phyloP scores from a whole-genome alignment of 2,888 invertebrate genomes.

The Pachydiplax longipennis region DNA sequence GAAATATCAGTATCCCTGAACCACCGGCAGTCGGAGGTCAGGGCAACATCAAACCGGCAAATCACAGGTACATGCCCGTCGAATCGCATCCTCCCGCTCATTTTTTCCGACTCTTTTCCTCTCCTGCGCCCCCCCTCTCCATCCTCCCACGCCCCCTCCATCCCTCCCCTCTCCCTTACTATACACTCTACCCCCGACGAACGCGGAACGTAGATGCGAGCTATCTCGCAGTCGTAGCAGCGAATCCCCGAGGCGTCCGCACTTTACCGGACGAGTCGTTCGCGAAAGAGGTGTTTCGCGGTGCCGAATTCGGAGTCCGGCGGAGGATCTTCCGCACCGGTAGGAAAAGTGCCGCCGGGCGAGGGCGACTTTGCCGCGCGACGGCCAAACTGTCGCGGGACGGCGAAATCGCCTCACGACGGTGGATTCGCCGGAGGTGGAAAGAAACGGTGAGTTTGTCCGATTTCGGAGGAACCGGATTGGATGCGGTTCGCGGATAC shows the following conservation, averaged over 20 bases:
- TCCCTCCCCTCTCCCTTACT: not conserved
- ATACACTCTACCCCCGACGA: not conserved
- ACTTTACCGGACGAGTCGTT: not conserved
- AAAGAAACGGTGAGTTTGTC: too few relatives aligned
- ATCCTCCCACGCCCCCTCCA: not conserved
- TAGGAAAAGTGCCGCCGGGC: not conserved
- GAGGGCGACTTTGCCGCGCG: too few relatives aligned
- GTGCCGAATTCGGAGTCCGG: not conserved
- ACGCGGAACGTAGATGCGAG: too few relatives aligned
- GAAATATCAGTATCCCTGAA: not conserved
- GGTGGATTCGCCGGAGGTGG: too few relatives aligned
- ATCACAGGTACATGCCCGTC: not conserved
- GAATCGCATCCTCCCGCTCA: not conserved
- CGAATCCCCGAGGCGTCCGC: not conserved
- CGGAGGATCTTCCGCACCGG: not conserved
- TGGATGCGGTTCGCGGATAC: too few relatives aligned
- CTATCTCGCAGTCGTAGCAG: too few relatives aligned
- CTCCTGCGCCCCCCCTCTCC: not conserved
- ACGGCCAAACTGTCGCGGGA: too few relatives aligned
- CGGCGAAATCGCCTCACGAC: too few relatives aligned
- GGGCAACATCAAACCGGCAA: not conserved
- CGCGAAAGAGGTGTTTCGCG: not conserved
- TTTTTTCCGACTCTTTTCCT: not conserved
- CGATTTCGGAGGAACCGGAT: too few relatives aligned
- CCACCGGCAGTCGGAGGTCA: not conserved